These are phyloP conservation scores for Denticeps clupeoides DNA, from an alignment of 2,797 vertebrate species.

Conservation along the genomic window DNA sequence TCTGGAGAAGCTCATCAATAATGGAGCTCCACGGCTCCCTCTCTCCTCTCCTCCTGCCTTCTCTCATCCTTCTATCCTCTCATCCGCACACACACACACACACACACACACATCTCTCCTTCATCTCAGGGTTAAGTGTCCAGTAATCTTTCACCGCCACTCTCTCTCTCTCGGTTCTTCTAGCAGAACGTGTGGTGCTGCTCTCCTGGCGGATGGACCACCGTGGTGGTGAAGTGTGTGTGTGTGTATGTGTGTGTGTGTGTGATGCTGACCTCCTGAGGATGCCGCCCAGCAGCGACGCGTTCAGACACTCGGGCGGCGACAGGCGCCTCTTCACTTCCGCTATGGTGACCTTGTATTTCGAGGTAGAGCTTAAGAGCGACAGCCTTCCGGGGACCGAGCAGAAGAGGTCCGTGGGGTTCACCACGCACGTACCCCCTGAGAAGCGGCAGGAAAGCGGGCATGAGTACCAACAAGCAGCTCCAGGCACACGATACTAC, in stretches of 20 bases:
- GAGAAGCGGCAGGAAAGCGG: too few relatives aligned
- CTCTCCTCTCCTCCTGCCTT: constrained; percentile 41
- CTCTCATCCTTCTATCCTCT: constrained; percentile 28
- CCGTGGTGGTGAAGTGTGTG: background rate
- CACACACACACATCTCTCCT: too few relatives aligned
- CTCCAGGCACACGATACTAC: too few relatives aligned
- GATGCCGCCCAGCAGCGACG: constrained; percentile 87
- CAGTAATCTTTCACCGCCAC: constrained; percentile 5
- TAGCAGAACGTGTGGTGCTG: background rate
- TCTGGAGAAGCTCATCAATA: constrained; percentile 56
- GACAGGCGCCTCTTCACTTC: constrained; percentile 96
- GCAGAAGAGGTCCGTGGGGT: constrained; percentile 95
- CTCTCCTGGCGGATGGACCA: background rate
- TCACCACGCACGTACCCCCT: constrained; percentile 96
- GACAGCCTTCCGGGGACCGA: constrained; percentile 93
- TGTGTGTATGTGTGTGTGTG: constrained; percentile 17
- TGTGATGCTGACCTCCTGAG: constrained; percentile 16
- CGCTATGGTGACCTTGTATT: constrained; percentile 98
- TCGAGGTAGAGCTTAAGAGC: constrained; percentile 96
- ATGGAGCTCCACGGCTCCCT: constrained; percentile 41
- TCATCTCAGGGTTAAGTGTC: constrained; percentile 22
- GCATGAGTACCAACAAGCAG: too few relatives aligned
- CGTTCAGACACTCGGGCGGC: constrained; percentile 97
- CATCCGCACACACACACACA: constrained; percentile 31
- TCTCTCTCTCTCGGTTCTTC: background rate